A percentile compares a stretch with the other conserved stretches of the same genome.
phyloP scores from a whole-genome alignment of 2,888 invertebrate species.

The Mycogona germanica region DNA sequence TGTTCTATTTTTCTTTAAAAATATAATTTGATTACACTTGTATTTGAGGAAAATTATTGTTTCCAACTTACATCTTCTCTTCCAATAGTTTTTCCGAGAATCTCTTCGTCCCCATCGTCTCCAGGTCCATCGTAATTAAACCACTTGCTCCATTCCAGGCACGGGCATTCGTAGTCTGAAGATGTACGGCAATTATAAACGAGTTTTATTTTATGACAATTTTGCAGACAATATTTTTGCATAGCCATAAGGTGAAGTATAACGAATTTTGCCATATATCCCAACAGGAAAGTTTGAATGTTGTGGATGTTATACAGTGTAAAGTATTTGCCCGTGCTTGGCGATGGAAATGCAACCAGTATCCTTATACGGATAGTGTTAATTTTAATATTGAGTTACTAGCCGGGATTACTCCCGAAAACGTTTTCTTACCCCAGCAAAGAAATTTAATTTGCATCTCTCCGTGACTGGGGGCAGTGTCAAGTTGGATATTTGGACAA shows the following conservation, averaged over 20 bases:
- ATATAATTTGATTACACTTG: neutral
- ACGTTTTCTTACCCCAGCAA: constrained; percentile 9
- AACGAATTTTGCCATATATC: neutral
- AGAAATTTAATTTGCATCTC: constrained; percentile 2
- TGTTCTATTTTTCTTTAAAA: neutral
- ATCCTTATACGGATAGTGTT: neutral
- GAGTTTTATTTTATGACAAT: neutral
- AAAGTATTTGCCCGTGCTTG: no score
- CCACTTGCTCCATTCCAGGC: constrained; percentile 11
- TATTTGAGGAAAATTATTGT: neutral
- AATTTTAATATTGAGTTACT: neutral
- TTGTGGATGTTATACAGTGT: neutral
- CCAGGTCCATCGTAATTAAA: constrained; percentile 9
- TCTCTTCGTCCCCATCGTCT: constrained; percentile 11
- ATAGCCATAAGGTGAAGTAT: neutral
- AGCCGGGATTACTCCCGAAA: no score
- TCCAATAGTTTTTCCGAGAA: constrained; percentile 2
- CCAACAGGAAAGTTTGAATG: neutral
- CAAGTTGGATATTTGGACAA: neutral
- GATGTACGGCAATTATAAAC: neutral
- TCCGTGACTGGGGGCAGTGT: neutral
- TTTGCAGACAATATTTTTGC: neutral
- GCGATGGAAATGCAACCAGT: no score
- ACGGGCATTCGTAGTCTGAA: constrained; percentile 6
- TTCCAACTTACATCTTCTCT: constrained; percentile 1